Evolutionary conservation across 2,797 vertebrate species (phyloP).

Genomic region (Propithecus deckenii): DNA sequence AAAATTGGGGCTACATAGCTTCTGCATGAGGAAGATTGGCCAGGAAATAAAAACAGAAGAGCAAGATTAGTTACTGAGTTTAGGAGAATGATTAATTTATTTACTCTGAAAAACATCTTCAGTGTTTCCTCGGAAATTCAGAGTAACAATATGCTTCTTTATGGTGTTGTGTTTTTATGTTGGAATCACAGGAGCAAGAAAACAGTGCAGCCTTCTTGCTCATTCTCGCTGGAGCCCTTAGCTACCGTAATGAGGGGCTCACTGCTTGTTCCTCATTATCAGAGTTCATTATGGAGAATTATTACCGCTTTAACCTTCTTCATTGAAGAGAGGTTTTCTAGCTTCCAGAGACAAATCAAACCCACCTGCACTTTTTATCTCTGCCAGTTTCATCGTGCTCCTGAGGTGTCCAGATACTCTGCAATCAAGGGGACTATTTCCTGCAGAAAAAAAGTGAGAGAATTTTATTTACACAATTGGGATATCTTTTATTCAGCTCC

Average conservation of each 20-base stretch:
- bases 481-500: not conserved
- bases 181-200: not conserved
- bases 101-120: not conserved
- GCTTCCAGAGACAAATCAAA: conserved; percentile 27
- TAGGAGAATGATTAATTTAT: not conserved
- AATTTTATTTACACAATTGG: not conserved
- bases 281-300: not conserved
- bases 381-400: not conserved
- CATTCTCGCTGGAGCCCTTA: not conserved
- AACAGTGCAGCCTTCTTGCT: not conserved
- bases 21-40: not conserved
- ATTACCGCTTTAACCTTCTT: not conserved
- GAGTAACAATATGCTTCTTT: not conserved
- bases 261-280: not conserved
- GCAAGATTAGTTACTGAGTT: not conserved
- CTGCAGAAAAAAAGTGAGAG: not conserved
- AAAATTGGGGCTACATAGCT: not conserved
- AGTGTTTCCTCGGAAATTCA: not conserved
- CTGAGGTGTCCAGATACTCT: not conserved
- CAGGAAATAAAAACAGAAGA: not conserved
- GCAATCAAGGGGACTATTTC: not conserved
- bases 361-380: not conserved
- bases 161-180: not conserved
- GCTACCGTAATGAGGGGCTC: not conserved
- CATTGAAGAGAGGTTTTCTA: not conserved